phyloP scores from a whole-genome alignment of 2,888 invertebrate species.

The Leptopterna dolabrata region DNA sequence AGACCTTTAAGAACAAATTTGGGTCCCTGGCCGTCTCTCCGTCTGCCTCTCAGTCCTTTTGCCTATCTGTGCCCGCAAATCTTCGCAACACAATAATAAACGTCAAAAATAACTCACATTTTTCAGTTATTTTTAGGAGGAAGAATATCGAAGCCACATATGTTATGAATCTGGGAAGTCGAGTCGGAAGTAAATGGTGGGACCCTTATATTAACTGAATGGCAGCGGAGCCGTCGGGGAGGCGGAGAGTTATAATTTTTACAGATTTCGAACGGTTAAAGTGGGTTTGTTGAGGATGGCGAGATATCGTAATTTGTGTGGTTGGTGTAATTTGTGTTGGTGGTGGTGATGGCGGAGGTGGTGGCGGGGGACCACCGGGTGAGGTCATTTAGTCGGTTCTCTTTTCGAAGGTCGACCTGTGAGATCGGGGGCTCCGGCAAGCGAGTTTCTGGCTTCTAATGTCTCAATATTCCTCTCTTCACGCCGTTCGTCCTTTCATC shows the following conservation, averaged over 20 bases:
- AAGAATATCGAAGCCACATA: no score
- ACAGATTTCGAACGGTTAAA: constrained; percentile 9
- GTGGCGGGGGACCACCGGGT: constrained; percentile 26
- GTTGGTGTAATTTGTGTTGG: constrained; percentile 42
- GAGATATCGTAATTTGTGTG: constrained; percentile 36
- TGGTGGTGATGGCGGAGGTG: not conserved
- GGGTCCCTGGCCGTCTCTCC: no score
- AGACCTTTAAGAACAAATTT: no score
- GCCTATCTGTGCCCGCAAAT: no score
- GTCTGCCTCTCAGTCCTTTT: no score
- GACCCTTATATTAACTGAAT: constrained; percentile 9
- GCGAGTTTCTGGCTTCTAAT: constrained; percentile 29
- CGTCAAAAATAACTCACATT: no score
- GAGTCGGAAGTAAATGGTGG: not conserved
- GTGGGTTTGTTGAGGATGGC: constrained; percentile 27
- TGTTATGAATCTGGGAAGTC: not conserved
- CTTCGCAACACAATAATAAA: no score
- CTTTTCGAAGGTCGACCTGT: constrained; percentile 33
- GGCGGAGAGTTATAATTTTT: constrained; percentile 36
- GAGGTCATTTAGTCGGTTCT: constrained; percentile 32
- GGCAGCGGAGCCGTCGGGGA: no score
- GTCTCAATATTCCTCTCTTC: constrained; percentile 44
- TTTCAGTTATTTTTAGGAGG: no score
- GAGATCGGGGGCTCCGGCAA: not conserved
- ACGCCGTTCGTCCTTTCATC: constrained; percentile 32